Conservation (phyloP, 2,797 vertebrate species). For the Neopelma chrysocephalum region DNA sequence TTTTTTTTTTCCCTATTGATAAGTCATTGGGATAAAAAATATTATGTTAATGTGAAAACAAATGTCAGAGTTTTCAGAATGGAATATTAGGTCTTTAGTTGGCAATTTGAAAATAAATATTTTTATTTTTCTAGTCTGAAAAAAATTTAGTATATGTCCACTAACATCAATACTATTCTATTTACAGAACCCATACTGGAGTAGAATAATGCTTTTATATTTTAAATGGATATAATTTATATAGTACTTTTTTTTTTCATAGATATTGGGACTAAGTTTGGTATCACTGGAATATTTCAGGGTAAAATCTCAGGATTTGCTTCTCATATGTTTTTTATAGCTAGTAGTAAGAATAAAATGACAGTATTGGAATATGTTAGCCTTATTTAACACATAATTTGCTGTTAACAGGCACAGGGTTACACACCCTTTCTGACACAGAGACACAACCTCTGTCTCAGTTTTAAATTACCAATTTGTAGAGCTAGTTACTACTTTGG, state of each 20-base stretch:
- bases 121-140: background rate
- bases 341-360: background rate
- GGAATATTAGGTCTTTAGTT: background rate
- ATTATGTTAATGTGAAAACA: background rate
- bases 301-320: background rate
- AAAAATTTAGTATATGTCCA: background rate
- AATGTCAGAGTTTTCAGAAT: background rate
- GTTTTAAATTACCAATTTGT: background rate
- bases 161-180: background rate
- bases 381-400: background rate
- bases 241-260: background rate
- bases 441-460: background rate
- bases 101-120: background rate
- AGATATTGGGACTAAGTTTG: background rate
- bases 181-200: background rate
- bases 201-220: background rate
- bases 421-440: background rate
- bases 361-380: background rate
- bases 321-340: background rate
- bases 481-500: background rate
- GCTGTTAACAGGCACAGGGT: background rate
- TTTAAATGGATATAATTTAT: background rate
- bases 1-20: background rate
- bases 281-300: background rate
- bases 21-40: background rate